Conservation (phyloP, 2,797 vertebrate species). For the Sebastes glaucus region DNA sequence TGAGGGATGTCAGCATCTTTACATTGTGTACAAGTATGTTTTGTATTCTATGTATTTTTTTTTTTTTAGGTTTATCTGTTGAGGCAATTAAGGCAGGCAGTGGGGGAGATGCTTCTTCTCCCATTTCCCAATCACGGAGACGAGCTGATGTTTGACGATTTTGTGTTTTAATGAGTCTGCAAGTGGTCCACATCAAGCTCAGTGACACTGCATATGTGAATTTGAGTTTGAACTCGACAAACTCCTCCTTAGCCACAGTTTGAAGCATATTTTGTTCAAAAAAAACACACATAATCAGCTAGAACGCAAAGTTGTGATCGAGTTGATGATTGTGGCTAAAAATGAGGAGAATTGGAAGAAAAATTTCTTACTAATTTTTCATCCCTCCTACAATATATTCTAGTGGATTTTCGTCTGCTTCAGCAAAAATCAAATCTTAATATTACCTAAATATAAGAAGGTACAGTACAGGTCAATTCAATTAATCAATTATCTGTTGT, state of each 20-base stretch:
- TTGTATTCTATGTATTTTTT: neutral
- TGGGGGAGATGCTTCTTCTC: neutral
- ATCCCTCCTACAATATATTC: too few relatives aligned
- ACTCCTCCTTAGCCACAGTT: neutral
- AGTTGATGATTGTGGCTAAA: neutral
- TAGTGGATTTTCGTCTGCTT: neutral
- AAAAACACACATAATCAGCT: neutral
- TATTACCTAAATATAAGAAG: neutral
- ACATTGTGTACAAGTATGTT: neutral
- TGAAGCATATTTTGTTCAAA: neutral
- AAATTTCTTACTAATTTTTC: neutral
- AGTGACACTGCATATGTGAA: neutral
- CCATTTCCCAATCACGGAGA: neutral
- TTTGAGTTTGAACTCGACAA: neutral
- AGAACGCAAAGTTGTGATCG: neutral
- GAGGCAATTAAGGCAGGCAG: neutral
- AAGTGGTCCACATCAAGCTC: neutral
- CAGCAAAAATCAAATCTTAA: neutral
- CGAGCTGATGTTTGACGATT: neutral
- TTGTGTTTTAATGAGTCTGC: neutral
- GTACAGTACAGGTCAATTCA: neutral
- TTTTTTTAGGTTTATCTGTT: neutral
- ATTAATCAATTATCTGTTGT: neutral
- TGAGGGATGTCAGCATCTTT: neutral
- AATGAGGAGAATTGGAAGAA: neutral